Evolutionary conservation across 2,113 vertebrate genomes (phyloP).

Genomic region (Delphinus delphis): DNA sequence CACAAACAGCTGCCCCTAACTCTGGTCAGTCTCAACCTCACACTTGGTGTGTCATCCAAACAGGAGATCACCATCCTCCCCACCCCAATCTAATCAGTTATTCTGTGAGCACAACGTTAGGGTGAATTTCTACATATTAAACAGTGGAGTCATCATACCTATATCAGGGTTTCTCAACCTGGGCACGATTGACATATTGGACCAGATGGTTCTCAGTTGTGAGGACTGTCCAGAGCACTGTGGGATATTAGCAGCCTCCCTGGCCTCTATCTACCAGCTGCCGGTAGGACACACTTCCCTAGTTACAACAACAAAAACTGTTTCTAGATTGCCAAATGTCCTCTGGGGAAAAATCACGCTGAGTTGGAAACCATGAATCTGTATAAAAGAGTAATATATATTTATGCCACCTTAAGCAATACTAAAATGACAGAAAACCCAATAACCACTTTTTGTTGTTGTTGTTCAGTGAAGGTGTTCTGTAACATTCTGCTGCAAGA

Average conservation of each 20-base stretch:
- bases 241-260: neutral
- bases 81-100: neutral
- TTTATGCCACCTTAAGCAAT: neutral
- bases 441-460: neutral
- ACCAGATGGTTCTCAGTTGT: neutral
- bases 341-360: neutral
- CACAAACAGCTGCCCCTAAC: neutral
- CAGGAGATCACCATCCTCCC: neutral
- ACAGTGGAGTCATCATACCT: neutral
- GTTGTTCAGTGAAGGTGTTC: neutral
- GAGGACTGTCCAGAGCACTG: neutral
- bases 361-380: neutral
- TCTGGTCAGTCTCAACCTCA: neutral
- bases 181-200: neutral
- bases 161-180: neutral
- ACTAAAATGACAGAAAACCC: neutral
- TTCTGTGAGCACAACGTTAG: neutral
- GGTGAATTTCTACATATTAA: neutral
- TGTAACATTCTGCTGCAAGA: neutral
- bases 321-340: neutral
- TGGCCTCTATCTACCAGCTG: neutral
- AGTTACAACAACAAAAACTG: neutral
- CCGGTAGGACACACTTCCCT: neutral
- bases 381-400: neutral
- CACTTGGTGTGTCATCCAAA: neutral